A percentile compares a stretch with the other conserved stretches of the same genome.
Evolutionary conservation across 2,797 vertebrate species (phyloP).

Genomic region (Columba guinea): DNA sequence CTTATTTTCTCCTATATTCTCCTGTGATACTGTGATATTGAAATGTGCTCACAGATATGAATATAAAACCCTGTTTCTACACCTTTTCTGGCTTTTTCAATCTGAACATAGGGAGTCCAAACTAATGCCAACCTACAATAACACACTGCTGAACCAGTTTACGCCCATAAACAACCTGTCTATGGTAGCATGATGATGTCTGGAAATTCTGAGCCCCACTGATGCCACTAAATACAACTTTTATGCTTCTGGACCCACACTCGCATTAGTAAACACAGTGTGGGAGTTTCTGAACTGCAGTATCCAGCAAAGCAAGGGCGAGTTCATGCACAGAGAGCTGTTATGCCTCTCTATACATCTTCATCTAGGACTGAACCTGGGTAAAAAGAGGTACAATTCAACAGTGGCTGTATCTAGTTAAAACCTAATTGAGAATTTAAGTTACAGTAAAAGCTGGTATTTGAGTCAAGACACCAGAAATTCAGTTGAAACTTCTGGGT

Average conservation of each 20-base stretch:
- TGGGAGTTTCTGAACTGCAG: neutral
- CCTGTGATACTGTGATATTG: neutral
- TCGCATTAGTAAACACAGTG: neutral
- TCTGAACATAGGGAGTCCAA: neutral
- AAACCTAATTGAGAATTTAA: neutral
- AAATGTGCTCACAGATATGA: neutral
- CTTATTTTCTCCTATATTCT: neutral
- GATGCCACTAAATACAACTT: neutral
- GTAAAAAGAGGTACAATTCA: neutral
- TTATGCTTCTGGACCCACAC: neutral
- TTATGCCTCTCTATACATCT: neutral
- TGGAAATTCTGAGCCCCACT: neutral
- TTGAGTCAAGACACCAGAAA: neutral
- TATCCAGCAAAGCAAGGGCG: neutral
- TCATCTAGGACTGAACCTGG: neutral
- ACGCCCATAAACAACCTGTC: neutral
- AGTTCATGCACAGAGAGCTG: neutral
- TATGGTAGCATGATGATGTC: neutral
- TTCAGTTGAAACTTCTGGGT: neutral
- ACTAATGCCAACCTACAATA: neutral
- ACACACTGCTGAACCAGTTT: neutral
- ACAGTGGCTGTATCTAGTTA: neutral
- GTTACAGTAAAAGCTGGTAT: neutral
- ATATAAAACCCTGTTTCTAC: neutral
- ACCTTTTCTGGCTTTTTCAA: neutral